Conservation (phyloP, 2,888 invertebrate species). For the Lumbricus terrestris region DNA sequence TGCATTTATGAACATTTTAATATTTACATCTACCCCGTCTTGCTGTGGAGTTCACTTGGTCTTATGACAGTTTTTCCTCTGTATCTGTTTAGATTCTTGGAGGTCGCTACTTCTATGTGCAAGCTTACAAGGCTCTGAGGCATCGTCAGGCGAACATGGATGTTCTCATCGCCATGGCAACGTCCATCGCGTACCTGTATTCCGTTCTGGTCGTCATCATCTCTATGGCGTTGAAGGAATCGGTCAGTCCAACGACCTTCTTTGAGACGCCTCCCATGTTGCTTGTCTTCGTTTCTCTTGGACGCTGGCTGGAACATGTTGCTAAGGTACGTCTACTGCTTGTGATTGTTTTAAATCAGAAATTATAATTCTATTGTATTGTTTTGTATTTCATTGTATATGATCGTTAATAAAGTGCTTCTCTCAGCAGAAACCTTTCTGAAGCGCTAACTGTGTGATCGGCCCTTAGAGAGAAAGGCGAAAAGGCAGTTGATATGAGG, state of each 20-base stretch:
- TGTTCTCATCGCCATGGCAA: slow-evolving; percentile 94
- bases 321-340: slow-evolving; percentile 77
- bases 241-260: slow-evolving; percentile 88
- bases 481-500: no score
- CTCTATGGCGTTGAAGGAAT: slow-evolving; percentile 76
- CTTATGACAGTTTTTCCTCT: not conserved
- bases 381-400: no score
- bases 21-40: no score
- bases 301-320: slow-evolving; percentile 95
- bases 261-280: slow-evolving; percentile 99
- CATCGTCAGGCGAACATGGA: slow-evolving; percentile 99
- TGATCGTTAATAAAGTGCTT: no score
- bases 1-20: not conserved
- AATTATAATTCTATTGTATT: no score
- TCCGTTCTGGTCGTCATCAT: slow-evolving; percentile 72
- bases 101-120: slow-evolving; percentile 93
- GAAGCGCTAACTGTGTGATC: no score
- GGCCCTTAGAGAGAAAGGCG: no score
- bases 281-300: slow-evolving; percentile 91
- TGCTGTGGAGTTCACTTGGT: no score
- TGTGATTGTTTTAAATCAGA: not conserved
- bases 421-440: no score
- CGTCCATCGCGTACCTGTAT: slow-evolving; percentile 90
- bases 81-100: slow-evolving; percentile 73
- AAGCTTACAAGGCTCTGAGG: slow-evolving; percentile 84